Evolutionary conservation across 2,797 vertebrate genomes (phyloP).

Genomic region (Anisognathus igniventris): DNA sequence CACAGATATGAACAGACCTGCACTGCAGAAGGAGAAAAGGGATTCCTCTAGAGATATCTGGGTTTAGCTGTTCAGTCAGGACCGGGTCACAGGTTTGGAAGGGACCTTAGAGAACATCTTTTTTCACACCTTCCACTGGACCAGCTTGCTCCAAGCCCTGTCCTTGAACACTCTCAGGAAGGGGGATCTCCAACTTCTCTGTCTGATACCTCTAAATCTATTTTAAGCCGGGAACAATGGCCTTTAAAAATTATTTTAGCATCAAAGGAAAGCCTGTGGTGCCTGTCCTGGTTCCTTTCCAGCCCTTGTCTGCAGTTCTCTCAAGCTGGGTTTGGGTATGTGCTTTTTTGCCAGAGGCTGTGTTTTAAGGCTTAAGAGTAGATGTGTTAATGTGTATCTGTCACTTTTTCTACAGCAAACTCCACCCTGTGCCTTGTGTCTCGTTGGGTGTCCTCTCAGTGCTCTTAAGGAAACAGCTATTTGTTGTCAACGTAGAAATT

Average conservation of each 20-base stretch:
- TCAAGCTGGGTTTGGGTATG: not conserved
- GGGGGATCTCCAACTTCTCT: not conserved
- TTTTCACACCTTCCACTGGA: not conserved
- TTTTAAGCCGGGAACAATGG: not conserved
- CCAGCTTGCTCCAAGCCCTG: not conserved
- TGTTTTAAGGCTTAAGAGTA: not conserved
- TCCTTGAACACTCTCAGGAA: not conserved
- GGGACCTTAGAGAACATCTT: not conserved
- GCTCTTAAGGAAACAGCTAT: not conserved
- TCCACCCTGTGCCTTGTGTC: not conserved
- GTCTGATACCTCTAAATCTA: not conserved
- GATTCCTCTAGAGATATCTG: not conserved
- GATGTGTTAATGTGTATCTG: not conserved
- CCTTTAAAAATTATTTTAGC: not conserved
- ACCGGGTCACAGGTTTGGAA: not conserved
- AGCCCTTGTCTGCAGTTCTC: not conserved
- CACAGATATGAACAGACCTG: rapidly evolving
- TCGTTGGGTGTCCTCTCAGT: not conserved
- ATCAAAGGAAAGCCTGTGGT: not conserved
- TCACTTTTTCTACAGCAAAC: not conserved
- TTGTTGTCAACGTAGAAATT: not conserved
- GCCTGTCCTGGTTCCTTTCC: not conserved
- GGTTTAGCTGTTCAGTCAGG: not conserved
- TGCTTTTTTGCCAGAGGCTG: not conserved
- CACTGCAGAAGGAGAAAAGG: not conserved